Base-by-base conservation (phyloP, 1,140 invertebrate genomes). In the Phthorimaea operculella region DNA sequence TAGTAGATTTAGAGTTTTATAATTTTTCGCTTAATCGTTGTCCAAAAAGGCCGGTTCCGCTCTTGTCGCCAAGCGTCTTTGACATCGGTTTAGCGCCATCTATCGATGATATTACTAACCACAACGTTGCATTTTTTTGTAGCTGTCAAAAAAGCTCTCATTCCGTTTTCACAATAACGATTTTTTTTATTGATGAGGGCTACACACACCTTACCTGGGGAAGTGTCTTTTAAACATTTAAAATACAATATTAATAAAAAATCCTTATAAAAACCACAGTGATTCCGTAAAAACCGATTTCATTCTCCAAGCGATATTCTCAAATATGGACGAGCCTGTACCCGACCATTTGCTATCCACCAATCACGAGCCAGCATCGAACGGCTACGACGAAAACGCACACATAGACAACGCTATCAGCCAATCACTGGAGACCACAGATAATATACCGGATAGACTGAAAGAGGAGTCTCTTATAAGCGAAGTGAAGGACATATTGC, bases 401-500 rank as follows among this genome's bases (percentile, higher is more conserved):
- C 79, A 63, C 62, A 79, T 65, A 42, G 63, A 85, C 69, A 14
- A 76, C 55, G 67, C 70, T 62, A n/a, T 12, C n/a, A 39, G 36
- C 36, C 10, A 39, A 12, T 39, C 36, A n/a, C 10, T 39, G 10
- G 36, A 39, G n/a, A 70, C 68, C 72, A 76, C 16, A 67, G 79
- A 79, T 17, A 69, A 66, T 17, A 85, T 86, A 68, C 86, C 84
- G 0, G 65, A 80, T 57, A 76, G 86, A 59, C 62, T 88, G 15
- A 83, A 86, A 63, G 74, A 92, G 44, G 86, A 89, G 54, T 88
- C 87, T 7, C 79, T 90, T 17, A 90, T 94, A 18, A 87, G 86
- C 28, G 87, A 90, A 81, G 90, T 96, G 3, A 90, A 90, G 70
- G 94, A 96, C 70, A 89, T 96, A 54, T 84, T 97, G 16, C 92